These are phyloP conservation scores for Barbus barbus DNA, from an alignment of 2,113 vertebrate species.

Conservation along the genomic window DNA sequence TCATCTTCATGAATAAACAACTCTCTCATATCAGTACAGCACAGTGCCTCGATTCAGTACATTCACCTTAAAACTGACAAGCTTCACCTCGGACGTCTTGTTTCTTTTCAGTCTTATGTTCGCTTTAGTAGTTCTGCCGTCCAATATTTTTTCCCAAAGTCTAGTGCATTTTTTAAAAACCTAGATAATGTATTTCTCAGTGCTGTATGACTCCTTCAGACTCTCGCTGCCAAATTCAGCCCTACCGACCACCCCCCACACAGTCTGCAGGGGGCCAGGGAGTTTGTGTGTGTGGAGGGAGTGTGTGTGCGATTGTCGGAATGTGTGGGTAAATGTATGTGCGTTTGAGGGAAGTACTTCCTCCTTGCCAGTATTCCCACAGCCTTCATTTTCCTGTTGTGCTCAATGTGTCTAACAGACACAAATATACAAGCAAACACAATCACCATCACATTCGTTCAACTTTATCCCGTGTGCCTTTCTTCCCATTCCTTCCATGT, in stretches of 20 bases:
- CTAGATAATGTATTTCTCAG: constrained; percentile 29
- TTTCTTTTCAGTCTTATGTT: background rate
- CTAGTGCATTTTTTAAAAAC: background rate
- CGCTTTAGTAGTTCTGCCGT: constrained; percentile 26
- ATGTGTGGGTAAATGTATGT: constrained; percentile 21
- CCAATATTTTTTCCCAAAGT: constrained; percentile 14
- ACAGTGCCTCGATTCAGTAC: background rate
- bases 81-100: background rate
- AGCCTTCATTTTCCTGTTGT: constrained; percentile 51
- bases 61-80: background rate
- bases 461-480: background rate
- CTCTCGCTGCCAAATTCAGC: constrained; percentile 24
- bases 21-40: constrained; percentile 20
- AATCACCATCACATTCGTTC: background rate
- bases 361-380: constrained; percentile 53
- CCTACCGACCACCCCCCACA: constrained; percentile 34
- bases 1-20: constrained; percentile 19
- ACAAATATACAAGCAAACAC: background rate
- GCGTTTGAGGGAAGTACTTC: constrained; percentile 44
- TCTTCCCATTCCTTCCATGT: background rate
- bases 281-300: constrained; percentile 33
- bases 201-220: constrained; percentile 10
- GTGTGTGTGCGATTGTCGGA: background rate
- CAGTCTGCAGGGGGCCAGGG: constrained; percentile 52
- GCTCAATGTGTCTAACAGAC: constrained; percentile 46